Conservation (phyloP, 1,140 invertebrate genomes). For the Lordiphosa collinella region DNA sequence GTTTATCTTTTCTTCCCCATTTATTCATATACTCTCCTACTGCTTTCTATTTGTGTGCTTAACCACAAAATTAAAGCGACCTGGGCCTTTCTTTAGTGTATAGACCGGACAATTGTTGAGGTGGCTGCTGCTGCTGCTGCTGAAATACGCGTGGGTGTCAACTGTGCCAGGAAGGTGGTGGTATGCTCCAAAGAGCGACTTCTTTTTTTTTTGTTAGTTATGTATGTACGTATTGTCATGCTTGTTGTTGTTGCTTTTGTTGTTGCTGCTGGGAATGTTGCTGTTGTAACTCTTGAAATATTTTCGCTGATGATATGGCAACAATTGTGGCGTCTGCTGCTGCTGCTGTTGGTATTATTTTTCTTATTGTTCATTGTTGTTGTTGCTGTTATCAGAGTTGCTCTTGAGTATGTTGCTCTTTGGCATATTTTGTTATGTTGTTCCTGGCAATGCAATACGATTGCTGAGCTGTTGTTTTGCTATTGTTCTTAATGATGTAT, state of each 20-base stretch:
- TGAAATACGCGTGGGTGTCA: constrained; percentile 20
- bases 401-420: constrained; percentile 21
- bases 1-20: too few species aligned
- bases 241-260: constrained; percentile 19
- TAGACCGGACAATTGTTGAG: background rate
- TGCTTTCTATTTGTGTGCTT: too few species aligned
- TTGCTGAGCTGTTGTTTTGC: background rate
- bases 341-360: constrained; percentile 31
- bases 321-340: background rate
- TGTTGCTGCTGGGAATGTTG: constrained; percentile 6
- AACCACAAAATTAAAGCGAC: too few species aligned
- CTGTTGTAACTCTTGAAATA: constrained; percentile 31
- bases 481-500: background rate
- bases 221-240: too few species aligned
- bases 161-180: constrained; percentile 3
- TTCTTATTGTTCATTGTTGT: constrained; percentile 30
- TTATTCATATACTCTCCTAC: too few species aligned
- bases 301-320: constrained; percentile 2
- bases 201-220: background rate
- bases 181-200: constrained; percentile 1
- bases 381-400: constrained; percentile 12
- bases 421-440: constrained; percentile 1
- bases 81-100: constrained; percentile 4
- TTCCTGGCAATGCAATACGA: constrained; percentile 24
- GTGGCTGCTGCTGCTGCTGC: background rate